Evolutionary conservation across 1,140 invertebrate species (phyloP).

Genomic region (Brachionus angularis): DNA sequence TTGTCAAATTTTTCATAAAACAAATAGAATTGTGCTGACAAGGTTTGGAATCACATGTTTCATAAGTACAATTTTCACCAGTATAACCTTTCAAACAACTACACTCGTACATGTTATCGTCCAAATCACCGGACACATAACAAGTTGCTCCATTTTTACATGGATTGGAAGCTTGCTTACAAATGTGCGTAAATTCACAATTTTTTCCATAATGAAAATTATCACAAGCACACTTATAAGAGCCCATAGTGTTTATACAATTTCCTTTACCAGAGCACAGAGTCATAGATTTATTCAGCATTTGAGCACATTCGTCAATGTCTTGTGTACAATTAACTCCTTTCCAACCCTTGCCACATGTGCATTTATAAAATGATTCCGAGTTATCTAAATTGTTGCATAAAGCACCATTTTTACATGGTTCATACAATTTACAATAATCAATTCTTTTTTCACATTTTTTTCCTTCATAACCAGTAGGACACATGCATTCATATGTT

Average conservation of each 20-base stretch:
- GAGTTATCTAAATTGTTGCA: slow-evolving; percentile 12
- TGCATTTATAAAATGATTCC: slow-evolving; percentile 16
- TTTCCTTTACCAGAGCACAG: slow-evolving; percentile 64
- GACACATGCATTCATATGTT: slow-evolving; percentile 73
- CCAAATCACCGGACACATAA: slow-evolving; percentile 4
- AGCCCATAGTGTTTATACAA: slow-evolving; percentile 84
- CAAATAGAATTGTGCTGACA: slow-evolving; percentile 19
- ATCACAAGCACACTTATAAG: slow-evolving; percentile 67
- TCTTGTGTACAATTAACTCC: slow-evolving; percentile 61
- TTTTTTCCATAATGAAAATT: slow-evolving; percentile 47
- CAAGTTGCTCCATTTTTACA: slow-evolving; percentile 44
- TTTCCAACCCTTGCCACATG: slow-evolving; percentile 37
- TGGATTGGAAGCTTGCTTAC: not conserved
- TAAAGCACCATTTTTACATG: slow-evolving; percentile 42
- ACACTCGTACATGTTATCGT: slow-evolving; percentile 46
- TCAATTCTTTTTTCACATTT: slow-evolving; percentile 43
- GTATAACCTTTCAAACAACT: slow-evolving; percentile 10
- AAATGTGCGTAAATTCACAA: slow-evolving; percentile 12
- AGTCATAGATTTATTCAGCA: slow-evolving; percentile 49
- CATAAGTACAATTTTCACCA: slow-evolving; percentile 58
- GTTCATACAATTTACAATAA: slow-evolving; percentile 32
- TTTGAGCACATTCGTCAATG: slow-evolving; percentile 77
- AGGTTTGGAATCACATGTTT: slow-evolving; percentile 28
- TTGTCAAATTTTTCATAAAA: not conserved
- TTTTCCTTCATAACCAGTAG: slow-evolving; percentile 74